Base-by-base conservation (phyloP, 2,888 invertebrate genomes). In the Phorcus lineatus region DNA sequence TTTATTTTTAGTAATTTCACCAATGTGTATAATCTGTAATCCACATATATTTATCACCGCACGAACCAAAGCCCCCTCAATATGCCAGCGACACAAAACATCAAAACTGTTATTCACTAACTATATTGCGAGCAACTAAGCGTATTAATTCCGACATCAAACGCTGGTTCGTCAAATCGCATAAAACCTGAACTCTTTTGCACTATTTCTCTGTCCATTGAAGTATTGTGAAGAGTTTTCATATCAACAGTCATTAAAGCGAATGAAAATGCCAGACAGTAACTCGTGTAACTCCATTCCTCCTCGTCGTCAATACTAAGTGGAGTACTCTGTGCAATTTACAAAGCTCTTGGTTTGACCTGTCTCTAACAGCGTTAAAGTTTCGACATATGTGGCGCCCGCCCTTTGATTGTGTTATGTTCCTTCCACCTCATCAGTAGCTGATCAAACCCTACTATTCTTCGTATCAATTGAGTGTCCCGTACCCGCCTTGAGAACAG, bases 381-480 rank as follows among this genome's bases (percentile, higher is more conserved):
- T 28, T 62, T 24, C 11, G 62, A 62, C 62, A 62, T 62, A 62
- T 28, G 62, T 62, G 62, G 62, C 62, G 24, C 62, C 47, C 62
- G 22, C 62, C 62, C 62, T 62, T 62, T 62, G 62, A 62, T 62
- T 62, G 62, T 62, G 22, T 17, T 17, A 28, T 28, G 9, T 62
- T 62, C 28, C 62, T 62, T 28, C 24, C 62, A 62, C 62, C 62
- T 62, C 62, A 62, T 62, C 62, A 28, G 28, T 28, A 62, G 28
- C 24, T 62, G 24, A 62, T 62, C 62, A 62, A 62, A 62, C 24
- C 62, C 28, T 62, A 62, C 62, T 62, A 62, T 62, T 62, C 62
- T 62, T 62, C 24, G 24, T 11, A 62, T 13, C 28, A 62, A 28
- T 62, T 62, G 62, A 62, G 62, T 62, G 28, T n/a, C 62, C 62